These are phyloP conservation scores for Entosphenus tridentatus DNA, from an alignment of 2,113 vertebrate species.

Conservation along the genomic window DNA sequence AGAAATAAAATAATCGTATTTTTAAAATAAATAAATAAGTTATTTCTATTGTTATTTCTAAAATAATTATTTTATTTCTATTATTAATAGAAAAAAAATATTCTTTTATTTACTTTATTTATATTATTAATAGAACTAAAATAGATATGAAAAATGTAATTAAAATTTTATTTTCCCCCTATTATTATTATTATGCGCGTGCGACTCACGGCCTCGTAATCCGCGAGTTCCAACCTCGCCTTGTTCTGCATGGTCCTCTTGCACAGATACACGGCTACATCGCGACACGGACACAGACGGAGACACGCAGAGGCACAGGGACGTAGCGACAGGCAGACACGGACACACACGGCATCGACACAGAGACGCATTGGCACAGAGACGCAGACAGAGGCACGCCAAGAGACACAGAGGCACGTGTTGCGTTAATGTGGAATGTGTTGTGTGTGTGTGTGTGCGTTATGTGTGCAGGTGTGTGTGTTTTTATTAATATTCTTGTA, in stretches of 20 bases:
- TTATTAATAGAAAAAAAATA: too few relatives aligned
- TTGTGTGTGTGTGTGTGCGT: constrained; percentile 1
- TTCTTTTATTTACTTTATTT: too few relatives aligned
- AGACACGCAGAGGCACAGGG: background rate
- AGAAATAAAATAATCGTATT: too few relatives aligned
- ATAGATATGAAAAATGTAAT: too few relatives aligned
- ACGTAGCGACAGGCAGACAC: background rate
- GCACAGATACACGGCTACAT: constrained; percentile 8
- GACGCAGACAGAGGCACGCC: background rate
- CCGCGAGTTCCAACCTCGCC: constrained; percentile 78
- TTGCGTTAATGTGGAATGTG: background rate
- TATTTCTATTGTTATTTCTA: too few relatives aligned
- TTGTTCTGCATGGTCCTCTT: constrained; percentile 99
- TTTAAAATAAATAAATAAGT: too few relatives aligned
- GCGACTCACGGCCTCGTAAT: constrained; percentile 79
- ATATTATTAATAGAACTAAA: too few relatives aligned
- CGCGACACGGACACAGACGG: background rate
- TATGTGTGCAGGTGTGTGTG: constrained; percentile 2
- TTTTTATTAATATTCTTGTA: background rate
- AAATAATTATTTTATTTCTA: too few relatives aligned
- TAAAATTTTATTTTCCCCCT: too few relatives aligned
- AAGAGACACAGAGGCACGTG: background rate
- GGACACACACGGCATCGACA: background rate
- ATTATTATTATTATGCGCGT: too few relatives aligned
- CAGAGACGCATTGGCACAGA: background rate